Evolutionary conservation across 1,140 invertebrate genomes (phyloP), one percentile per base, ranked within the genome.

Genomic region (Pachypeltis micranthus): DNA sequence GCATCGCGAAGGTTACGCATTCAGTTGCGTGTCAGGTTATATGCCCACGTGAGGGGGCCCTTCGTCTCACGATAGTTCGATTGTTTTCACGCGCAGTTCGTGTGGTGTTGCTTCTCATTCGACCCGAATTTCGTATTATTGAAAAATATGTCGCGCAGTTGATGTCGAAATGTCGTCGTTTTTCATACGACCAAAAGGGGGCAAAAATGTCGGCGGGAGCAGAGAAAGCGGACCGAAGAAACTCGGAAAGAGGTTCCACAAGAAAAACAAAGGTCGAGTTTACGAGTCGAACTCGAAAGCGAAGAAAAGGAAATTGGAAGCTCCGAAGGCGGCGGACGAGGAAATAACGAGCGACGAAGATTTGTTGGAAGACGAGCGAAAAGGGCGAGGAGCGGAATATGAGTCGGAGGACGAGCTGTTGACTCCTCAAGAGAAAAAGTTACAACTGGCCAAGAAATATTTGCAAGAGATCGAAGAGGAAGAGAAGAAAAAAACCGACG

Each of bases 391-490:
- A 44, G 19, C 79, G 28, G 74, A 78, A 23, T 75, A 80, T 62
- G 74, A 77, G 34, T 63, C 63, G 4, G 82, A 84, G 62, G 85
- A 86, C 67, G 85, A 90, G 63, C 78, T 85, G 63, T 85, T 88
- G 73, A 80, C 83, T 69, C 83, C 87, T 0, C 90, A 95, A 73
- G 88, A 95, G 70, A 95, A 95, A 71, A 88, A 88, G 69, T 68
- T 97, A 31, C 78, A 90, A 31, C 75, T 96, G 63, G 91, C 92
- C 0, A 94, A 94, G 72, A 82, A 90, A 72, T 93, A 94, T 77
- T 77, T 97, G 31, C 77, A 86, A 69, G 86, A 93, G 79, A 86
- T 96, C 62, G 84, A 90, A 75, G 83, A 91, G 79, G 88, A 90
- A 74, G 89, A 90, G 74, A 81, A 80, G 54, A 82, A 86, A 68